phyloP scores from a whole-genome alignment of 2,113 vertebrate genomes.

The Puma concolor region DNA sequence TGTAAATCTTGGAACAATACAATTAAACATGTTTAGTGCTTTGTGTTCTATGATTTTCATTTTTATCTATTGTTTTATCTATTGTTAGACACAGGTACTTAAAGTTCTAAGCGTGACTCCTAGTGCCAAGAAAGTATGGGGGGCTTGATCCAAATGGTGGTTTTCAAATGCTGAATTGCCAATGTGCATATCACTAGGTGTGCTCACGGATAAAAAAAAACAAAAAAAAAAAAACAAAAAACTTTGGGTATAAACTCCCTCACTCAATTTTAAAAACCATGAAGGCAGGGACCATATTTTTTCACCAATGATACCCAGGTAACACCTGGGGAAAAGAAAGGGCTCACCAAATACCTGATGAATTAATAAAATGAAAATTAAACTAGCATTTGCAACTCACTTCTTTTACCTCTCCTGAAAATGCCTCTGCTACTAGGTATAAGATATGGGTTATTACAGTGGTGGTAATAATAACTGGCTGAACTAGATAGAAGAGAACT shows the following conservation, averaged over 20 bases:
- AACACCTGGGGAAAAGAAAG: not conserved
- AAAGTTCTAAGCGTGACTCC: not conserved
- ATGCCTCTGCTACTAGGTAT: not conserved
- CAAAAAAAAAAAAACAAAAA: not conserved
- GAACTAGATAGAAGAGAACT: not conserved
- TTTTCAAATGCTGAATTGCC: constrained; percentile 21
- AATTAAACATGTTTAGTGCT: not conserved
- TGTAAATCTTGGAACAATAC: not conserved
- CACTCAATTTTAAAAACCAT: not conserved
- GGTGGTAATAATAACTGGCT: not conserved
- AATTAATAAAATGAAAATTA: constrained; percentile 31
- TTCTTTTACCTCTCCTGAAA: constrained; percentile 31
- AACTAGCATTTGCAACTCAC: not conserved
- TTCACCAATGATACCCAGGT: not conserved
- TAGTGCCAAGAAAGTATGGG: not conserved
- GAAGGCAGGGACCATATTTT: not conserved
- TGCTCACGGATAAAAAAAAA: not conserved
- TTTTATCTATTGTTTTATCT: not conserved
- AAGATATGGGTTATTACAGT: not conserved
- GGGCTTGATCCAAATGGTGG: not conserved
- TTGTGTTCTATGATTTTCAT: not conserved
- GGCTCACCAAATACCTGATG: not conserved
- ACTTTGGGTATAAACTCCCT: not conserved
- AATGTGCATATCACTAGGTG: not conserved
- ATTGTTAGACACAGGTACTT: not conserved